Conservation (phyloP, 2,797 vertebrate species). For the Synanceia verrucosa region DNA sequence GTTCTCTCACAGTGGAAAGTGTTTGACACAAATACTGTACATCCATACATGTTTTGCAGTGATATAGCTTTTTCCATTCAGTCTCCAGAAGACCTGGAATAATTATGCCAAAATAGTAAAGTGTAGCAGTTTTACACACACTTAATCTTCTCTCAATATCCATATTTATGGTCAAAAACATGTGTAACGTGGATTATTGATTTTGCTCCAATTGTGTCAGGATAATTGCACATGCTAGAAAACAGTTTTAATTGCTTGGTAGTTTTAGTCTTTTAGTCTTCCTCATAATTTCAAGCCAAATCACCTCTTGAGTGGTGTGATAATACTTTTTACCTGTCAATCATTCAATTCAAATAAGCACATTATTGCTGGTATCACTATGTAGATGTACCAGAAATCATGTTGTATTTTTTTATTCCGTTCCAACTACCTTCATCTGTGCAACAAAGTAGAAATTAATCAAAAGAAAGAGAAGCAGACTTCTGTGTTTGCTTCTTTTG, state of each 20-base stretch:
- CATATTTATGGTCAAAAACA: not conserved
- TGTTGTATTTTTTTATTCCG: not conserved
- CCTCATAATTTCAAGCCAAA: conserved; percentile 2
- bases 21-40: not conserved
- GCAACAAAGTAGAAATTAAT: not conserved
- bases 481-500: not conserved
- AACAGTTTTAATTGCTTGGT: conserved; percentile 2
- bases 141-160: conserved; percentile 3
- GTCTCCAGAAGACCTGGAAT: not conserved
- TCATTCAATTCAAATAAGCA: conserved; percentile 13
- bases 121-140: not conserved
- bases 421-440: not conserved
- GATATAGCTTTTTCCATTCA: not conserved
- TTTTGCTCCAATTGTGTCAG: not conserved
- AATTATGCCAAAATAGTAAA: not conserved
- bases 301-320: not conserved
- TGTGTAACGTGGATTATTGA: not conserved
- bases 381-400: not conserved
- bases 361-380: not conserved
- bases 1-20: conserved; percentile 11
- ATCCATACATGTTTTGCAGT: not conserved
- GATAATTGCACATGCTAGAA: not conserved
- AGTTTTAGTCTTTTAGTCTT: too few relatives aligned
- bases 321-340: conserved; percentile 9
- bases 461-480: not conserved